Evolutionary conservation across 1,140 invertebrate species (phyloP), one percentile per base, ranked within the genome.

Genomic region (Drosophila gunungcola): DNA sequence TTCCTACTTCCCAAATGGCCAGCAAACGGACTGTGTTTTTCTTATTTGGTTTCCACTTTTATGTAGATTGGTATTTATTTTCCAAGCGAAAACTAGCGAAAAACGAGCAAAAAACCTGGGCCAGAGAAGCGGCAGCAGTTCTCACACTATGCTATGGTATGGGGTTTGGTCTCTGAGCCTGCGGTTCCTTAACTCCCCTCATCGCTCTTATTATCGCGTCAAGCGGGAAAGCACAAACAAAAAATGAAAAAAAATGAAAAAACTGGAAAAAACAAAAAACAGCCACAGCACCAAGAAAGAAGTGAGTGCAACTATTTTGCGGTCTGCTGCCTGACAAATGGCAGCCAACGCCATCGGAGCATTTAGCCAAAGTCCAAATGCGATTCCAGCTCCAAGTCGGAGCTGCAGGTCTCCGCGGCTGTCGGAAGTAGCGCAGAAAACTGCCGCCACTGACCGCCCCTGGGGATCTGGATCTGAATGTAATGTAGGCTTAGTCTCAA

Each of bases 1-100:
- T 51, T 34, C 43, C 52, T 58, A 60, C 29, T 38, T 43, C 64
- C 70, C 58, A 80, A 70, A 80, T 82, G 80, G 65, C 57, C 74
- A 82, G 69, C 56, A 53, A 76, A 76, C 73, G 49, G 63, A 77
- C 73, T 65, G 41, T 75, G 80, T 89, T 89, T 88, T 83, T 88
- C 64, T 77, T 88, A 89, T 89, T 88, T 83, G 79, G 80, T 83
- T 83, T 89, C 83, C 80, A 89, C 83, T 88, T 88, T 88, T 88
- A 88, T 88, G 83, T 89, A 88, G 84, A 88, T 88, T 88, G 80
- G 84, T 88, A 88, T 88, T 88, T 88, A 89, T 88, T 89, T 88
- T 89, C 84, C 76, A 73, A 84, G 84, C 84, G 82, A 81, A 86
- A 85, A 77, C 68, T 54, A 62, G 55, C 60, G 80, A 78, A 78